Base-by-base conservation (phyloP, 2,888 invertebrate species). In the Tiphia femorata region DNA sequence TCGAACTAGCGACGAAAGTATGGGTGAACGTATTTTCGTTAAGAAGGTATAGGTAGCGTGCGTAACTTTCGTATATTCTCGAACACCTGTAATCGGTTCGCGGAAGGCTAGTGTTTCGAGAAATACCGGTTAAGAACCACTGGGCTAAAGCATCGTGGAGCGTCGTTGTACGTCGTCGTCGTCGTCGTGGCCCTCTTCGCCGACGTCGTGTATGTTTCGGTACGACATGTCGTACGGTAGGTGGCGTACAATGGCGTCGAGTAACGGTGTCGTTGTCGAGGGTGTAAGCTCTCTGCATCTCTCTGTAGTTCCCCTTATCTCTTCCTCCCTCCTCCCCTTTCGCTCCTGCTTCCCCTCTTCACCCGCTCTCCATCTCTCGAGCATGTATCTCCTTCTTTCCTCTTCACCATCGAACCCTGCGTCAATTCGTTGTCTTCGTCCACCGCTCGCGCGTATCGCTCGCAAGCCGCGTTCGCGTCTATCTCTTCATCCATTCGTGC, bases 181-280 rank as follows among this genome's bases (percentile, higher is more conserved):
- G 52, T 29, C 33, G 33, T 12, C 33, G n/a, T 33, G 33, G 33
- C 14, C 12, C n/a, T n/a, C n/a, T n/a, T n/a, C n/a, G n/a, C n/a
- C n/a, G n/a, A n/a, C n/a, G 46, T 59, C 49, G 62, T 64, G 65
- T 62, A 52, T 53, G 66, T 55, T 62, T 65, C 59, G 61, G 55
- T 49, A 53, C 44, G 62, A 68, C 57, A 60, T 66, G 58, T 67
- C 65, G 65, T 66, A 61, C 53, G 53, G 59, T 67, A 66, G 69
- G 59, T 64, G 58, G 58, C 50, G 58, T 51, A 68, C 63, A 72
- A 69, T 67, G 59, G 63, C 61, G 51, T 44, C 59, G 64, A 58
- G 42, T 74, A 78, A 75, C 74, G 73, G 76, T 72, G 62, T 60
- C 65, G 51, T 47, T 53, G 60, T 62, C 58, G 63, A 61, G 62